phyloP scores from a whole-genome alignment of 2,113 vertebrate genomes.

The Gasterosteus nipponicus region DNA sequence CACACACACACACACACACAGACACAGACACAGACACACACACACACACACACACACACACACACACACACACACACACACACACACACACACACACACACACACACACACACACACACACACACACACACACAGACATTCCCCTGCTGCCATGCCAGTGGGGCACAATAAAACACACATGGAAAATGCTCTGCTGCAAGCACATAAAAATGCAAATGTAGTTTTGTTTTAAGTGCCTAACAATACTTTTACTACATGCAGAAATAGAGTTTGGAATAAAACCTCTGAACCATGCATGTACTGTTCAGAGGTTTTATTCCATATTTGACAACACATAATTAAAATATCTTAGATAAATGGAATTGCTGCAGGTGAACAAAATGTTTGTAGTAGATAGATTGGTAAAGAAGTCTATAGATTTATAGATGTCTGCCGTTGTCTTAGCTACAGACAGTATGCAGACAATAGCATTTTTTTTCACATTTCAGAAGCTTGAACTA shows the following conservation, averaged over 20 bases:
- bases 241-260: not conserved
- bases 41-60: no score
- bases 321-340: constrained; percentile 18
- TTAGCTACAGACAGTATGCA: not conserved
- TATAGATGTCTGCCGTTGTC: not conserved
- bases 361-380: not conserved
- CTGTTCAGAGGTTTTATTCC: constrained; percentile 20
- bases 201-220: constrained; percentile 30
- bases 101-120: no score
- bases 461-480: not conserved
- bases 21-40: no score
- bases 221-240: constrained; percentile 40
- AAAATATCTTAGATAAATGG: constrained; percentile 7
- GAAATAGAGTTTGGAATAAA: not conserved
- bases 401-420: not conserved
- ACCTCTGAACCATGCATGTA: not conserved
- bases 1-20: constrained; percentile 20
- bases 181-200: constrained; percentile 45
- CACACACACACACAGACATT: constrained; percentile 19
- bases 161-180: constrained; percentile 64
- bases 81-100: no score
- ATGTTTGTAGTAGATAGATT: not conserved
- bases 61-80: no score
- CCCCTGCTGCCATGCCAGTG: constrained; percentile 39
- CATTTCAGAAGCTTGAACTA: not conserved